A percentile compares a stretch with the other conserved stretches of the same genome.
Conservation (phyloP, 2,113 vertebrate genomes). For the Lepidothrix coronata region DNA sequence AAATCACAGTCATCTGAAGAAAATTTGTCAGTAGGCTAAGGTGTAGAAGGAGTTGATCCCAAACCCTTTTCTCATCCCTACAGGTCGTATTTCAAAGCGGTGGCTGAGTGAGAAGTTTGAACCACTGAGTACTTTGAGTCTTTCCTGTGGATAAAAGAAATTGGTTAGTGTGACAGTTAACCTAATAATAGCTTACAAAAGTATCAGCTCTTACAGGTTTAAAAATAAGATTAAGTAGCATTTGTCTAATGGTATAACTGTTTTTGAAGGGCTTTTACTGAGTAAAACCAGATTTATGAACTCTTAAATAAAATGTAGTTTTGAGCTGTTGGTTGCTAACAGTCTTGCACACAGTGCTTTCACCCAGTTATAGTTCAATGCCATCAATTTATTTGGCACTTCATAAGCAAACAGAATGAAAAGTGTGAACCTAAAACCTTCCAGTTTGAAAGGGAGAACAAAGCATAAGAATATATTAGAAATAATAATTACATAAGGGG, state of each 20-base stretch:
- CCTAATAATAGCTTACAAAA: background rate
- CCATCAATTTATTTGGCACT: background rate
- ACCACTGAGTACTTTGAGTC: background rate
- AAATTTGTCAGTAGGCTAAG: background rate
- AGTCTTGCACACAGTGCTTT: background rate
- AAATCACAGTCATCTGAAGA: background rate
- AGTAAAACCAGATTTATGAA: background rate
- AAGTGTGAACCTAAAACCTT: background rate
- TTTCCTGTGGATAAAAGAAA: background rate
- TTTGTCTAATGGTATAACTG: background rate
- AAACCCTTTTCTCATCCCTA: background rate
- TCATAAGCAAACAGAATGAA: background rate
- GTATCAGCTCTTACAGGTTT: background rate
- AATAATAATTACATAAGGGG: background rate
- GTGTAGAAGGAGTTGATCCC: background rate
- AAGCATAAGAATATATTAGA: background rate
- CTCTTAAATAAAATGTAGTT: background rate
- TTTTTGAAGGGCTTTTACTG: background rate
- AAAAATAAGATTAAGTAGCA: background rate
- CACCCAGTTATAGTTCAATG: background rate
- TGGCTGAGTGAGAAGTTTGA: background rate
- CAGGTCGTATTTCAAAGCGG: background rate
- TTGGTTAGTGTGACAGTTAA: background rate
- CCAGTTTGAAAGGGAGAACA: background rate
- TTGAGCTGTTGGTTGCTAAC: background rate